A percentile compares a stretch with the other conserved stretches of the same genome.
phyloP scores from a whole-genome alignment of 2,888 invertebrate species.

The Patella ulyssiponensis region DNA sequence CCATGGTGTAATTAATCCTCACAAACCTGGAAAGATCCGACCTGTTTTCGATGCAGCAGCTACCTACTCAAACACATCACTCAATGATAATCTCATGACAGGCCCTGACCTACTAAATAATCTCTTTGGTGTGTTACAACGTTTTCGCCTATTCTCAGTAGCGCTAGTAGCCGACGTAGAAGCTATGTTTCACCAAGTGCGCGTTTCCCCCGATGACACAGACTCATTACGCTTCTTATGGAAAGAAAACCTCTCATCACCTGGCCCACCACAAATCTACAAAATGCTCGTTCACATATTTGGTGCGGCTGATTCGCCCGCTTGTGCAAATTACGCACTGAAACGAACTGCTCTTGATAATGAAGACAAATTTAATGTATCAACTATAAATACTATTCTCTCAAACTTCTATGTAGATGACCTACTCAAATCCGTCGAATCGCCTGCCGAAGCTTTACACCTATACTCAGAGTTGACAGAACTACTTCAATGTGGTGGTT shows the following conservation, averaged over 20 bases:
- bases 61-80: slow-evolving; percentile 5
- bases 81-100: not conserved
- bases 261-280: not conserved
- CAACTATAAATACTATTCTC: not conserved
- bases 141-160: slow-evolving; percentile 19
- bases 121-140: slow-evolving; percentile 19
- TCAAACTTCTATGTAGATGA: slow-evolving; percentile 22
- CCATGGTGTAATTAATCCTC: slow-evolving; percentile 12
- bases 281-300: slow-evolving; percentile 18
- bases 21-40: slow-evolving; percentile 1
- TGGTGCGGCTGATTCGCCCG: slow-evolving; percentile 8
- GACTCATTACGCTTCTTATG: slow-evolving; percentile 18
- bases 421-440: slow-evolving; percentile 11
- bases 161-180: slow-evolving; percentile 25
- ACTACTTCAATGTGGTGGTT: slow-evolving; percentile 6
- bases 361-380: not conserved
- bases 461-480: slow-evolving; percentile 3
- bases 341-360: slow-evolving; percentile 11
- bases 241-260: not conserved
- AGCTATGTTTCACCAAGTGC: slow-evolving; percentile 22
- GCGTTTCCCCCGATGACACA: not conserved
- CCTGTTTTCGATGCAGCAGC: slow-evolving; percentile 18
- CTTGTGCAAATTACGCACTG: slow-evolving; percentile 18
- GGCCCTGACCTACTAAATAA: slow-evolving; percentile 12
- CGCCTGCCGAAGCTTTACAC: not conserved